phyloP scores from a whole-genome alignment of 2,888 invertebrate species.

The Lasioglossum figueresi region DNA sequence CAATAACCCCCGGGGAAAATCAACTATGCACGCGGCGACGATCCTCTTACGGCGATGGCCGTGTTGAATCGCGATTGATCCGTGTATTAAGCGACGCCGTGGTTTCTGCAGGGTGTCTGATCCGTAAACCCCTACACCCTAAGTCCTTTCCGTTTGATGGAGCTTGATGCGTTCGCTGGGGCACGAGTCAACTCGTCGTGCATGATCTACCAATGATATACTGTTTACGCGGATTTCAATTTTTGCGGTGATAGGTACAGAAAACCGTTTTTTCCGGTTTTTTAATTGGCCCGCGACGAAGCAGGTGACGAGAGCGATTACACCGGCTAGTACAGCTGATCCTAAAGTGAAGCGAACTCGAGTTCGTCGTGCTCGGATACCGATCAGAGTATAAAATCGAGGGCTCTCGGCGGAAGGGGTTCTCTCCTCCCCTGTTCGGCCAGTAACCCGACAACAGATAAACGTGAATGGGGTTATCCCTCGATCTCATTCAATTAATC shows the following conservation, averaged over 20 bases:
- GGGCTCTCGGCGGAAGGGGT: not conserved
- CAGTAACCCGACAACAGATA: constrained; percentile 38
- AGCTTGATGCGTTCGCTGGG: not conserved
- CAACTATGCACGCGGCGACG: not conserved
- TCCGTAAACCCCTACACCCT: not conserved
- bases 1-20: not conserved
- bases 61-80: not conserved
- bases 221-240: not conserved
- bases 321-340: not conserved
- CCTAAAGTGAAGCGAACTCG: not conserved
- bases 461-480: constrained; percentile 48
- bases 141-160: not conserved
- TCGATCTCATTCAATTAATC: constrained; percentile 48
- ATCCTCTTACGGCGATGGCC: not conserved
- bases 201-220: not conserved
- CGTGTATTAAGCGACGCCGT: not conserved
- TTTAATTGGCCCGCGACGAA: not conserved
- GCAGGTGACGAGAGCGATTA: not conserved
- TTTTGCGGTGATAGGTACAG: not conserved
- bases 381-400: constrained; percentile 32
- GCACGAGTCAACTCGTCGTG: not conserved
- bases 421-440: not conserved
- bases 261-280: no score
- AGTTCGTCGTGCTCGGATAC: constrained; percentile 12
- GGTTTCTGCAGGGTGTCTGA: not conserved